Base-by-base conservation (phyloP, 2,113 vertebrate species). In the Cephalophus harveyi region DNA sequence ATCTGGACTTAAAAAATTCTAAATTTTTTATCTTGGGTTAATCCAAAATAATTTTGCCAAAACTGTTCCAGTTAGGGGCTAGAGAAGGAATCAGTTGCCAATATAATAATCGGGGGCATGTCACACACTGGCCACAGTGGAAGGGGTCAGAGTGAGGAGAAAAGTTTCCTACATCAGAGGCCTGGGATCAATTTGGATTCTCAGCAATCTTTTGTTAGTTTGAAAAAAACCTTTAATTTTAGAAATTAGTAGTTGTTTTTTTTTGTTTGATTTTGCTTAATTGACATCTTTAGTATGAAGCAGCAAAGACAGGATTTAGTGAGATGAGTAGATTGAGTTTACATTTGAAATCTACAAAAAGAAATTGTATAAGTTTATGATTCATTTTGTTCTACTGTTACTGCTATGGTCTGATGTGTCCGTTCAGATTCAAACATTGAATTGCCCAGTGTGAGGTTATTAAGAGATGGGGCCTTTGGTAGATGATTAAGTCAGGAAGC, bases 241-340 rank as follows among this genome's bases (percentile, higher is more conserved):
- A 89, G 57, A 90, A 96, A 43, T 62, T 62, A 46, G 7, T 46
- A 84, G 57, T 23, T 62, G 46, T 0, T 92, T 91, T 93, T 91
- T 28, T 14, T 55, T 2, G 50, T 46, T 76, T 40, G 8, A 89
- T 60, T 59, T 89, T 89, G 21, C 52, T 82, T 52, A 67, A 36
- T 30, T 43, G 27, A 71, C 27, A 27, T 36, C 5, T 23, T 89
- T 10, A 54, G 5, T 71, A 50, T 23, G 27, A 52, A 87, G 50
- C 2, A 59, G 1, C 46, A 81, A 96, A 89, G 19, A 36, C 7
- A n/a, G 33, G 81, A 43, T 83, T 60, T 28, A 86, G 14, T 33
- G n/a, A 90, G 48, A 95, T 81, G 19, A 81, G 48, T 48, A 64
- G 50, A 57, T 7, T 62, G 17, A 79, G 11, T 87, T 46, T 14